Base-by-base conservation (phyloP, 2,888 invertebrate species). In the Amphiduros pacificus region DNA sequence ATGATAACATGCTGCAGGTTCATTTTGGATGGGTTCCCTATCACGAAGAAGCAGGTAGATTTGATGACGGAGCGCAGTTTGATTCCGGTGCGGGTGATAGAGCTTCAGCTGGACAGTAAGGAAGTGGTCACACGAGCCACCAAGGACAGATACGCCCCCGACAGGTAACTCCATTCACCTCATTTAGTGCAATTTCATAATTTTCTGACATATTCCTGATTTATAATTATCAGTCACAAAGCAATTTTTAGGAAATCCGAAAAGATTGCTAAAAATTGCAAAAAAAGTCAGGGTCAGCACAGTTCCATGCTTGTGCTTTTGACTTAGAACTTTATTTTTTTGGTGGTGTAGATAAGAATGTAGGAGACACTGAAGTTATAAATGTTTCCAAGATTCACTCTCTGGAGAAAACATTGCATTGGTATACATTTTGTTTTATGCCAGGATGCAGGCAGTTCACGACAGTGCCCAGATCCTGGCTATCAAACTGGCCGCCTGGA, bases 1-100 rank as follows among this genome's bases (percentile, higher is more conserved):
- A n/a, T n/a, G n/a, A n/a, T n/a, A n/a, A n/a, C n/a, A n/a, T n/a
- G 22, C 53, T 64, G 11, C 68, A 82, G 82, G 27, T 82, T 76
- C 68, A 74, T 83, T 2, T 64, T 83, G 53, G 83, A 83, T 72
- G 82, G 82, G 0, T 82, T 70, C 67, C 83, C 83, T 26, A 57
- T 74, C 55, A 79, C 77, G 9, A 74, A 72, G 63, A 68, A 69
- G 5, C 82, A 82, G 65, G 71, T 81, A 22, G 77, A 79, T 2
- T 61, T 82, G 64, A 74, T 83, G 75, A 77, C 77, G 6, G 75
- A 80, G 51, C 63, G 74, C 22, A 73, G 73, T 64, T 77, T 83
- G 53, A 79, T 82, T 49, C 82, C 82, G 24, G 75, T 79, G 29
- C 66, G 78, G 50, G 75, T 83, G 26, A 68, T 83, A 36, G 79